Evolutionary conservation across 2,888 invertebrate genomes (phyloP), one percentile per base, ranked within the genome.

Genomic region (Oscheius sp.): DNA sequence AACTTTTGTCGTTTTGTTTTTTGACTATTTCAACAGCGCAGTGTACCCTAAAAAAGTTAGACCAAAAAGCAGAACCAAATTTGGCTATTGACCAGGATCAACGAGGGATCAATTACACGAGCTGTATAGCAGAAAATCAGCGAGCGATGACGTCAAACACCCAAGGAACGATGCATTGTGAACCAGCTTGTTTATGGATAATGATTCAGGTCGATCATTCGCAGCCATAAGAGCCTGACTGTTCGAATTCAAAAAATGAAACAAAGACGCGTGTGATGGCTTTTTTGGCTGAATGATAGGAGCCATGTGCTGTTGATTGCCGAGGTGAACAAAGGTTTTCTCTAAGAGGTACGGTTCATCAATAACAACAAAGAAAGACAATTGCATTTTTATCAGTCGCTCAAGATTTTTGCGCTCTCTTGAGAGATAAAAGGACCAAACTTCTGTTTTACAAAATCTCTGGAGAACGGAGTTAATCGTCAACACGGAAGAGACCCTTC

Each of bases 81-180:
- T 27, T 25, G n/a, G 48, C 20, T 8, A 48, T 48, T 3, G 20
- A 48, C 15, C 23, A 52, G 29, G 25, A 27, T 25, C 52, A 27
- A 29, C 25, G 29, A 27, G 23, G 52, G 52, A 29, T 29, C 52
- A 52, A 29, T 27, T 29, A 29, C 25, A 12, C 10, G 29, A 17
- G 55, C 34, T n/a, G 34, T 55, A 34, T 33, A n/a, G 31, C 34
- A 10, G 20, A 34, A 52, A 52, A 25, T 27, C 25, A 34, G 34
- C 20, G 37, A 55, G 25, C 61, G 31, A n/a, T 45, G 42, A 61
- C 61, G 61, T 61, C 42, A 45, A 8, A 3, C 42, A 61, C 45
- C 12, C 61, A 61, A 61, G 61, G 61, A 61, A 61, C 61, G 34
- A 34, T 4, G n/a, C 20, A 17, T 42, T 42, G 42, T 42, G 42